Base-by-base conservation (phyloP, 2,797 vertebrate genomes). In the Ceryle rudis region DNA sequence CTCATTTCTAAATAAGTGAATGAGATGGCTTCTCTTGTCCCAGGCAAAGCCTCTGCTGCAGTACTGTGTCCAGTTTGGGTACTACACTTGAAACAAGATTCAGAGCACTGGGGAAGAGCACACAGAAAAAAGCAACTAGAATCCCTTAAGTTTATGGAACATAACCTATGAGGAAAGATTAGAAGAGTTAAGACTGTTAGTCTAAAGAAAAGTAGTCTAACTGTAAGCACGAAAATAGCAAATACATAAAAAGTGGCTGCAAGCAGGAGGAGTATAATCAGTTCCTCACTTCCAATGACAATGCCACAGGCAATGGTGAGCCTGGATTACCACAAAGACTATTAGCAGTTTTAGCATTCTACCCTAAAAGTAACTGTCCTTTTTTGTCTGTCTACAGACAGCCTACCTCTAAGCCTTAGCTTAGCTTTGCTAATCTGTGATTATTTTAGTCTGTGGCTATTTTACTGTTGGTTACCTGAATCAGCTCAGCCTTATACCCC, bases 1-100 rank as follows among this genome's bases (percentile, higher is more conserved):
- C 57, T 74, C 11, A 35, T 84, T 95, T 84, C 55, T 42, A 73
- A 88, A 70, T 23, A 81, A 54, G 25, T 41, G n/a, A n/a, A 35
- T 13, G 62, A 80, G 28, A 44, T 12, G 22, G 47, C 54, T 85
- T 80, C 67, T 69, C 64, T 57, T 60, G n/a, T 37, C 44, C 28
- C 60, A 75, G 67, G 62, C 31, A 92, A 94, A 93, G 73, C 37
- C 90, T 96, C 66, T 96, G 86, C 92, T 95, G 93, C 94, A 54
- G 65, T 96, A 67, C 37, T 94, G 92, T 94, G 93, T 92, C 73
- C 58, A 14, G 14, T 95, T 89, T 35, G 39, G 88, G 88, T 96
- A 96, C 73, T 96, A 37, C 95, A 90, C 58, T 64, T 41, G 14
- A 55, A 75, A 54, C 17, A 46, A 72, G 35, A 60, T 3, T 26